These are phyloP conservation scores for Eupithecia centaureata DNA, from an alignment of 2,888 invertebrate genomes.

Conservation along the genomic window DNA sequence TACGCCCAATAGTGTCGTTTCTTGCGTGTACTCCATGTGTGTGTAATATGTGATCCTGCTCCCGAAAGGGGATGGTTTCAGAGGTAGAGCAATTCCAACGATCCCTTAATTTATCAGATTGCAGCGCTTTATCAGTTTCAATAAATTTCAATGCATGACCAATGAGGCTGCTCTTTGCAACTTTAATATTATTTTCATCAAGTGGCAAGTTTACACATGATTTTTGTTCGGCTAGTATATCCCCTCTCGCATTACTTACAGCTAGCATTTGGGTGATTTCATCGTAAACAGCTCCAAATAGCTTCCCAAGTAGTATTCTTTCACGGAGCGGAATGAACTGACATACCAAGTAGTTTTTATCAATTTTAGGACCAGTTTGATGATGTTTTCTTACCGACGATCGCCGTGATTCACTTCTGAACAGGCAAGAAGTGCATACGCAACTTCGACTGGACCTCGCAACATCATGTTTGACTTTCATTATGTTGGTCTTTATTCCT, in stretches of 20 bases:
- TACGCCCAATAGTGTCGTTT: background rate
- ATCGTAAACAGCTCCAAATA: conserved; percentile 10
- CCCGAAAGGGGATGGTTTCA: background rate
- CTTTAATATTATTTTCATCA: background rate
- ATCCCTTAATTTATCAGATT: background rate
- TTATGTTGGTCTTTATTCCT: background rate
- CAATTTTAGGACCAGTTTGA: background rate
- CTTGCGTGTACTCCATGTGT: background rate
- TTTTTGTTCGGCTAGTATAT: background rate
- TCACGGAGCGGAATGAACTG: background rate
- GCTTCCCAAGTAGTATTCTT: background rate
- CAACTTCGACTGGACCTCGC: background rate
- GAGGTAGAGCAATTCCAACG: background rate
- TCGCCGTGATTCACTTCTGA: background rate
- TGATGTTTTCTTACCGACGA: background rate
- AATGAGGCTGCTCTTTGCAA: background rate
- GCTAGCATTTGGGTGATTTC: background rate
- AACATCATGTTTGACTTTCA: background rate
- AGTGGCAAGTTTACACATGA: background rate
- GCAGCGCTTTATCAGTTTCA: background rate
- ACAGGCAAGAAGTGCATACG: background rate
- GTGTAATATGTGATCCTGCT: background rate
- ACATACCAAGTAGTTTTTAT: conserved; percentile 5
- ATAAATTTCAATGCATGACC: background rate
- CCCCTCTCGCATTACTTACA: background rate